A percentile compares a stretch with the other conserved stretches of the same genome.
phyloP scores from a whole-genome alignment of 2,888 invertebrate genomes.

The Bembecia ichneumoniformis region DNA sequence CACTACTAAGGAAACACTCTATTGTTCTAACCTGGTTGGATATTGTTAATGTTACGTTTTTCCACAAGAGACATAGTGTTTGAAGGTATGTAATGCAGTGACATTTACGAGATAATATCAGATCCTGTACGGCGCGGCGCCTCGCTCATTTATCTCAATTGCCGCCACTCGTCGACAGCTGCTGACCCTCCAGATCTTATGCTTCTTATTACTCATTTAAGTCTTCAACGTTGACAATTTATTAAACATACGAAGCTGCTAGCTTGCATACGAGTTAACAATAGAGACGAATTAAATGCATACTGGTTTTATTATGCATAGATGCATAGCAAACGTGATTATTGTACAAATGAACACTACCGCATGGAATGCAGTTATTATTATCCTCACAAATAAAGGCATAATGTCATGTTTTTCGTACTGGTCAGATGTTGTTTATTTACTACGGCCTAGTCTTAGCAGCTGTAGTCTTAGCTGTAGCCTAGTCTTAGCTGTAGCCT shows the following conservation, averaged over 20 bases:
- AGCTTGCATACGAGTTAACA: too few species aligned
- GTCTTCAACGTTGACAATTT: neutral
- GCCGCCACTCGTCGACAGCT: conserved; percentile 4
- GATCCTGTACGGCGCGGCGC: conserved; percentile 4
- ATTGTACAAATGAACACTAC: neutral
- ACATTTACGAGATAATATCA: too few species aligned
- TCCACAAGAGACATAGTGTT: too few species aligned
- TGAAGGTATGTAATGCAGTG: too few species aligned
- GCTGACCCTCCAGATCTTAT: neutral
- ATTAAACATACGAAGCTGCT: neutral
- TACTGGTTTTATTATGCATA: neutral
- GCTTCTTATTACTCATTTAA: neutral
- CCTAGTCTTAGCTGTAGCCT: too few species aligned
- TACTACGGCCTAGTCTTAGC: too few species aligned
- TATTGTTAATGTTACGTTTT: too few species aligned
- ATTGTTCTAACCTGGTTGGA: too few species aligned
- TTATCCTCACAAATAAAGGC: neutral
- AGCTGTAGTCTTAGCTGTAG: too few species aligned
- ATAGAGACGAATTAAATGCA: conserved; percentile 1
- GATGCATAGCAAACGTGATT: neutral
- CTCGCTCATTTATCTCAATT: conserved; percentile 10
- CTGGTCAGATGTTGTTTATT: too few species aligned
- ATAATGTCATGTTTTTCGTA: too few species aligned
- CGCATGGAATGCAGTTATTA: neutral
- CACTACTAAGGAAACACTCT: too few species aligned